Base-by-base conservation (phyloP, 2,113 vertebrate species). In the Pseudopipra pipra region DNA sequence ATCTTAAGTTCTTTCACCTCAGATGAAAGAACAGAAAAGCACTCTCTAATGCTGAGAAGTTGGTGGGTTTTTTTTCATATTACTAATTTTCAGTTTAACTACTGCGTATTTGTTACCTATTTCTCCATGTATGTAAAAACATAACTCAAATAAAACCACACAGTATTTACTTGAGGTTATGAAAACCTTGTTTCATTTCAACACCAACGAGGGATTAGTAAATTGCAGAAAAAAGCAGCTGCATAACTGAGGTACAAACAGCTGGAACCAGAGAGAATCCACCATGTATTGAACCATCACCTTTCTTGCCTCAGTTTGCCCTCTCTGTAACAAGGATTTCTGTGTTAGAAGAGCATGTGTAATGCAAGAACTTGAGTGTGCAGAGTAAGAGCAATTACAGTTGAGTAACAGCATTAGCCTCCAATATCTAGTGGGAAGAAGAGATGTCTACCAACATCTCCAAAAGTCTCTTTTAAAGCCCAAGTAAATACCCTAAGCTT, bases 51-150 rank as follows among this genome's bases (percentile, higher is more conserved):
- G 16, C 24, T 55, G 19, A 81, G 51, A 82, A 73, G 4, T 23
- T 15, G 1, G 3, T 61, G 44, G 5, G 2, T 1, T 3, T 44
- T 65, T 68, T 65, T 68, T 39, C 6, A 9, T n/a, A 6, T 44
- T 51, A 46, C 17, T 89, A 5, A 61, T 56, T 90, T 85, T 75
- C 46, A 37, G 5, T 61, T 76, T 39, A 56, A 73, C 33, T 52
- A 17, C 13, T 7, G 21, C 77, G 49, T 44, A 37, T 73, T 85
- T 67, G 9, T 39, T 75, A 54, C 2, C 12, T 39, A 8, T 80
- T 79, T 92, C 77, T 61, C 39, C 47, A 12, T 65, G 1, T 44
- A 28, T 41, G 16, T 62, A 63, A 59, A 81, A 87, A 46, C 23
- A 27, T 14, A 27, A n/a, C 6, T 51, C 27, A 67, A 67, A 52